Conservation (phyloP, 2,888 invertebrate species). For the Drosophila limbata region DNA sequence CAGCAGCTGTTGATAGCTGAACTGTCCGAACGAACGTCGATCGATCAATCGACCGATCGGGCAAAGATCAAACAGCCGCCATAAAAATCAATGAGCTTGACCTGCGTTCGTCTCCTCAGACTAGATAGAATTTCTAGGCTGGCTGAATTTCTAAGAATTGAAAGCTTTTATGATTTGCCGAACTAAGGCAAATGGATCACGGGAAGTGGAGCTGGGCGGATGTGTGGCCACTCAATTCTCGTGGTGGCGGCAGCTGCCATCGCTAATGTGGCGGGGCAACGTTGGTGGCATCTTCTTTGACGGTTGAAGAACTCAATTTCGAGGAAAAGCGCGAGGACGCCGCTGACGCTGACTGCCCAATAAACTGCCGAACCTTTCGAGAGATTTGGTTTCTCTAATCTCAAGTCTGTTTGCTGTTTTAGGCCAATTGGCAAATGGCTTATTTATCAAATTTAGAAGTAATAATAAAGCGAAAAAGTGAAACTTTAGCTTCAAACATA, state of each 20-base stretch:
- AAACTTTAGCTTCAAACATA: background rate
- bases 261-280: constrained; percentile 43
- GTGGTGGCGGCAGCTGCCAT: constrained; percentile 61
- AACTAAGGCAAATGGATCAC: constrained; percentile 45
- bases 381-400: constrained; percentile 18
- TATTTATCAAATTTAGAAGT: background rate
- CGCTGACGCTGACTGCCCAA: constrained; percentile 53
- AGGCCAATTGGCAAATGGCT: background rate
- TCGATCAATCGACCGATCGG: constrained; percentile 65
- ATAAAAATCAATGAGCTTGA: constrained; percentile 74
- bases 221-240: constrained; percentile 49
- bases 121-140: constrained; percentile 81
- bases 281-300: constrained; percentile 67
- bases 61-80: constrained; percentile 75
- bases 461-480: background rate
- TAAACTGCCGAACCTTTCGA: constrained; percentile 4
- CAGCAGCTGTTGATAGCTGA: constrained; percentile 51
- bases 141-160: constrained; percentile 72
- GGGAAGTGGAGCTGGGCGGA: constrained; percentile 66
- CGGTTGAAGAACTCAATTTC: constrained; percentile 51
- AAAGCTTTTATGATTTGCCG: constrained; percentile 75
- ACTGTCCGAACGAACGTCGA: constrained; percentile 26
- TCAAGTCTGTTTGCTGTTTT: constrained; percentile 1
- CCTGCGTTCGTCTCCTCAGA: constrained; percentile 45
- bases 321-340: constrained; percentile 64